A percentile compares a stretch with the other conserved stretches of the same genome.
Evolutionary conservation across 2,797 vertebrate genomes (phyloP).

Genomic region (Alectoris magna): DNA sequence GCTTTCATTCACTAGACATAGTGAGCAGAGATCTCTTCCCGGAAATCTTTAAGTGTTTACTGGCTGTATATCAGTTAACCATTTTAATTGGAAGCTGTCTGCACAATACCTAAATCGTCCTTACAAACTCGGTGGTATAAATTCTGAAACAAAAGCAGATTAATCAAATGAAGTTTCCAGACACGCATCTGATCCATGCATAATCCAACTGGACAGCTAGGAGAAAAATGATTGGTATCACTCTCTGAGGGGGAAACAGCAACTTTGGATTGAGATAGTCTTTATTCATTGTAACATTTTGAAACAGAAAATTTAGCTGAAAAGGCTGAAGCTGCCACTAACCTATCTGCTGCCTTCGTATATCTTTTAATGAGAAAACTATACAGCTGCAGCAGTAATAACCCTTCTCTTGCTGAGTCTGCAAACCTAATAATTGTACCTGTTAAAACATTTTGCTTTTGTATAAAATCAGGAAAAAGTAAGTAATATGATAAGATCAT

Average conservation of each 20-base stretch:
- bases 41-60: neutral
- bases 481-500: neutral
- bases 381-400: neutral
- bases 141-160: neutral
- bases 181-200: neutral
- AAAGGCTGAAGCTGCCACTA: neutral
- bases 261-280: neutral
- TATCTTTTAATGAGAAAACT: neutral
- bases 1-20: neutral
- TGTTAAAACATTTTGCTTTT: neutral
- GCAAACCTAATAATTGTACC: neutral
- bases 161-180: neutral
- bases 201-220: neutral
- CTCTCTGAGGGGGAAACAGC: neutral
- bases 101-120: neutral
- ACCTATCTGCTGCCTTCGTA: neutral
- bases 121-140: neutral
- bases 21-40: neutral
- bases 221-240: neutral
- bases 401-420: neutral
- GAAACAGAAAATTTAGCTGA: neutral
- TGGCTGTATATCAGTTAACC: neutral
- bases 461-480: neutral
- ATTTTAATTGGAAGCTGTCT: neutral
- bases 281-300: neutral